phyloP scores from a whole-genome alignment of 1,140 invertebrate genomes.

The Oedothorax gibbosus region DNA sequence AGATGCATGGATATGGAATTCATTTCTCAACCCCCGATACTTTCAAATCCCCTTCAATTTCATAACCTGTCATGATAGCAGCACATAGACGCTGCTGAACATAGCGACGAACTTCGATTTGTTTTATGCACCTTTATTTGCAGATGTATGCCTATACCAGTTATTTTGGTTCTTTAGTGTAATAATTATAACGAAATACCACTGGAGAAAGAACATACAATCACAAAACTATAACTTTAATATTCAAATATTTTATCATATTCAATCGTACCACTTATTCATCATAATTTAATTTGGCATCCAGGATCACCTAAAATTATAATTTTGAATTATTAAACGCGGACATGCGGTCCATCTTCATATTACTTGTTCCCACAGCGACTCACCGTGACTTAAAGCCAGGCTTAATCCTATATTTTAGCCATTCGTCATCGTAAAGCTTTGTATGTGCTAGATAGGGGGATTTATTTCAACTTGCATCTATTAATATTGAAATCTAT shows the following conservation, averaged over 20 bases:
- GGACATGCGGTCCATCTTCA: conserved; percentile 24
- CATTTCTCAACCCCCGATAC: too few relatives aligned
- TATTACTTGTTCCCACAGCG: conserved; percentile 11
- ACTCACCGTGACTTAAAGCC: conserved; percentile 29
- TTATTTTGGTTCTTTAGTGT: too few relatives aligned
- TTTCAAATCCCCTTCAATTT: too few relatives aligned
- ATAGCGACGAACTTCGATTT: too few relatives aligned
- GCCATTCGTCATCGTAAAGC: conserved; percentile 30
- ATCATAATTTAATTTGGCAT: conserved; percentile 30
- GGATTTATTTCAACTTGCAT: conserved; percentile 37
- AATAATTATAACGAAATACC: too few relatives aligned
- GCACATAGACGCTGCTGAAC: too few relatives aligned
- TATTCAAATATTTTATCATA: conserved; percentile 20
- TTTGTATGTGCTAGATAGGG: conserved; percentile 33
- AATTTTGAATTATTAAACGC: conserved; percentile 32
- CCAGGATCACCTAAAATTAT: conserved; percentile 18
- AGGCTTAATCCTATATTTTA: conserved; percentile 1
- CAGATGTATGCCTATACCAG: too few relatives aligned
- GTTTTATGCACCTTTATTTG: too few relatives aligned
- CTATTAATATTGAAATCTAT: conserved; percentile 51
- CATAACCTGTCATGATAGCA: too few relatives aligned
- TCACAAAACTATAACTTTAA: too few relatives aligned
- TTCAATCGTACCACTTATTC: neutral
- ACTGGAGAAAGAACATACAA: too few relatives aligned
- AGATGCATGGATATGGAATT: too few relatives aligned